Conservation (phyloP, 1,140 invertebrate genomes). For the Drosophila kurseongensis region DNA sequence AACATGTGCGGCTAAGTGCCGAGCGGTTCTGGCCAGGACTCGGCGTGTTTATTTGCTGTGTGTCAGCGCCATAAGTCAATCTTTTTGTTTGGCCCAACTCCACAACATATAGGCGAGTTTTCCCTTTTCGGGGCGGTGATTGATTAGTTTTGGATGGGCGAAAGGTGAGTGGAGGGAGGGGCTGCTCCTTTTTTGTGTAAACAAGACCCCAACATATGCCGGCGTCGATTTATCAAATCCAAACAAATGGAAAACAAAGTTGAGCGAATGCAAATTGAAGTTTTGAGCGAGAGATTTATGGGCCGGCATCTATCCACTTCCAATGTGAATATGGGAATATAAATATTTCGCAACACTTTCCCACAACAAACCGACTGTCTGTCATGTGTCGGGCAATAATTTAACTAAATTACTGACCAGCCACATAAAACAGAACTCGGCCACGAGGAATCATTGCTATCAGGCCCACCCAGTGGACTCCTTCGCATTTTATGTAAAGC, state of each 20-base stretch:
- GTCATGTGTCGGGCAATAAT: slow-evolving; percentile 34
- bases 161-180: slow-evolving; percentile 17
- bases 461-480: slow-evolving; percentile 33
- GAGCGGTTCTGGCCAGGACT: slow-evolving; percentile 51
- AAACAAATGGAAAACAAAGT: slow-evolving; percentile 54
- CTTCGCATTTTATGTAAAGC: slow-evolving; percentile 35
- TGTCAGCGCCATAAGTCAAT: slow-evolving; percentile 62
- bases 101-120: neutral
- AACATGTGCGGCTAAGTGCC: slow-evolving; percentile 71
- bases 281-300: slow-evolving; percentile 40
- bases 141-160: slow-evolving; percentile 50
- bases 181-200: slow-evolving; percentile 48
- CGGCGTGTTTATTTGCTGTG: slow-evolving; percentile 51
- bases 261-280: slow-evolving; percentile 44
- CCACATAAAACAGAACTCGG: slow-evolving; percentile 31
- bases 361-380: neutral
- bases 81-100: slow-evolving; percentile 39
- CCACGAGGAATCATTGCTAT: slow-evolving; percentile 53
- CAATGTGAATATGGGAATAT: slow-evolving; percentile 4
- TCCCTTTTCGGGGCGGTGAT: slow-evolving; percentile 38
- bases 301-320: slow-evolving; percentile 18
- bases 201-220: slow-evolving; percentile 41
- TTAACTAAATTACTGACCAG: slow-evolving; percentile 55
- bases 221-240: slow-evolving; percentile 48
- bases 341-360: slow-evolving; percentile 26